These are phyloP conservation scores for Hirudinaria manillensis DNA, from an alignment of 2,888 invertebrate genomes.

Conservation along the genomic window DNA sequence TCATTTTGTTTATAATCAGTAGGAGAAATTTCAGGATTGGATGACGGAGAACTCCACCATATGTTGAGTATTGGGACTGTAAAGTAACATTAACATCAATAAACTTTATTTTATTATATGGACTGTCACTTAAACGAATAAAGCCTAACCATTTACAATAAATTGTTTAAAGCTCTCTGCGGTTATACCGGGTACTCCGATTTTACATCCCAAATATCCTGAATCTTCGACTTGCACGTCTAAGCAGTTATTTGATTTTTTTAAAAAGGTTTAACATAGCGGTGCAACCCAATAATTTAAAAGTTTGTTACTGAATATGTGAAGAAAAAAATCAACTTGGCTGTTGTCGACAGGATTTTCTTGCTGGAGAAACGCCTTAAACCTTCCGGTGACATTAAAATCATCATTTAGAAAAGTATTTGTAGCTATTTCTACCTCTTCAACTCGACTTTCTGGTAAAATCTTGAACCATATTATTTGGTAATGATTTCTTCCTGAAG, in stretches of 20 bases:
- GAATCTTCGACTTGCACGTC: conserved; percentile 30
- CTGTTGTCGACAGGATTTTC: conserved; percentile 3
- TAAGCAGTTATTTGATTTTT: conserved; percentile 16
- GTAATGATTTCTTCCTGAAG: conserved; percentile 12
- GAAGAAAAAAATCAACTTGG: conserved; percentile 24
- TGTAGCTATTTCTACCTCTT: conserved; percentile 34
- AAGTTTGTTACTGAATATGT: conserved; percentile 17
- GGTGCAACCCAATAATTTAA: background rate
- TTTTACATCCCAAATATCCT: conserved; percentile 32
- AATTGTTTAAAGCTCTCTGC: conserved; percentile 30
- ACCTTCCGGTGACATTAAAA: conserved; percentile 28
- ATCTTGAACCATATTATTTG: conserved; percentile 34
- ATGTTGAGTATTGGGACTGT: conserved; percentile 24
- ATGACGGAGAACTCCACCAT: conserved; percentile 24
- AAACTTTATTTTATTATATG: background rate
- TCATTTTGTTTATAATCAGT: background rate
- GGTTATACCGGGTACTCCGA: conserved; percentile 20
- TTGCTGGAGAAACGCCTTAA: background rate
- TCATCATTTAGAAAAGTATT: conserved; percentile 31
- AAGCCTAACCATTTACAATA: conserved; percentile 24
- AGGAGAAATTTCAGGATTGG: background rate
- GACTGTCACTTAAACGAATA: background rate
- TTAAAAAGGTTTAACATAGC: no score
- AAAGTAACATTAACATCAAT: background rate
- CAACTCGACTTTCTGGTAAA: conserved; percentile 23